Evolutionary conservation across 2,113 vertebrate genomes (phyloP), one percentile per base, ranked within the genome.

Genomic region (Microcebus tavaratra): DNA sequence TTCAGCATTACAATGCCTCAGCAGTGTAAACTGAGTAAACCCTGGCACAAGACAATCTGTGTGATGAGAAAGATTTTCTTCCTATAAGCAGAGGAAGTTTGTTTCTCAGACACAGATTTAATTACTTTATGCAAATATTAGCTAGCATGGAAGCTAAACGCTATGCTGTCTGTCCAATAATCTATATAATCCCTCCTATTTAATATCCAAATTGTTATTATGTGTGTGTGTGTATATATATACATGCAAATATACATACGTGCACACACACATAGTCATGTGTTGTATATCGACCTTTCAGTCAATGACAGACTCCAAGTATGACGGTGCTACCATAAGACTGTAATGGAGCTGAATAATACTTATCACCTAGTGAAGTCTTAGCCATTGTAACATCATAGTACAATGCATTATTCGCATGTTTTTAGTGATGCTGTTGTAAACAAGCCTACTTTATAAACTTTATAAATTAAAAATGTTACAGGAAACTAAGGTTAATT

Each of bases 41-140:
- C 13, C 48, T 72, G 18, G 27, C 67, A n/a, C 8, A 48, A 86
- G 68, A 50, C 86, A 82, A 79, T 42, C 61, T 67, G 31, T 59
- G 27, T 61, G 3, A 76, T 67, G 39, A 89, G 39, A 53, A 61
- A 88, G 25, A 65, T 76, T 81, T 81, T 87, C 63, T 67, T 21
- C 3, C 25, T 68, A 8, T 6, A 23, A 21, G n/a, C 57, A 79
- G 27, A 76, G 50, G 29, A 86, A 76, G 13, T 79, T 92, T 70
- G 87, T 84, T 92, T 92, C 70, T 90, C 81, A 94, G 36, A 79
- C 84, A 31, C 25, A 90, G 31, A 73, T 78, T 90, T 68, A 29
- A 75, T 75, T 92, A 90, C 34, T 14, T 57, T 88, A 85, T 23
- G 25, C 81, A 96, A 94, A 90, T 78, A 85, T 63, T 63, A 83